Evolutionary conservation across 2,797 vertebrate species (phyloP).

Genomic region (Holocentrus rufus): DNA sequence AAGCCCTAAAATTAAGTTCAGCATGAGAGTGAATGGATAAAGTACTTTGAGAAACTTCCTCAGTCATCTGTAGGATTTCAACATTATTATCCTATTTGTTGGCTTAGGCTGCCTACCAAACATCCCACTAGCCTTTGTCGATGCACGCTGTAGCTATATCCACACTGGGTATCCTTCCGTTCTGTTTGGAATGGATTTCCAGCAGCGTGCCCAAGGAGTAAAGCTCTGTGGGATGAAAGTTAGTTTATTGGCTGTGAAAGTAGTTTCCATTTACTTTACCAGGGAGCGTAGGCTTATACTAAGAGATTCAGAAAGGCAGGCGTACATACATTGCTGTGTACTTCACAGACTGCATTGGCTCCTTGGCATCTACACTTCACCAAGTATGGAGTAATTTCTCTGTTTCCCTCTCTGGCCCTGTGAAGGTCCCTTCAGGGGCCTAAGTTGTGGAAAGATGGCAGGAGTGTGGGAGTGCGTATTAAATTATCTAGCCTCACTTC

Average conservation of each 20-base stretch:
- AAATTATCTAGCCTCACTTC: slow-evolving; percentile 34
- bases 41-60: slow-evolving; percentile 41
- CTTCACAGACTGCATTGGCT: slow-evolving; percentile 34
- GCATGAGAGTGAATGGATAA: slow-evolving; percentile 21
- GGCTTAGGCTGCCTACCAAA: slow-evolving; percentile 28
- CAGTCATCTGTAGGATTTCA: slow-evolving; percentile 42
- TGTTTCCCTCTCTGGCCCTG: slow-evolving; percentile 22
- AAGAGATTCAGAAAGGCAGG: slow-evolving; percentile 49
- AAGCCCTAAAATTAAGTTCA: neutral
- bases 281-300: slow-evolving; percentile 45
- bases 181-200: slow-evolving; percentile 27
- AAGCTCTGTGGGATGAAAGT: slow-evolving; percentile 39
- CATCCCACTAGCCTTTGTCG: slow-evolving; percentile 33
- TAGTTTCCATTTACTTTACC: slow-evolving; percentile 60
- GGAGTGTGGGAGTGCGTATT: slow-evolving; percentile 34
- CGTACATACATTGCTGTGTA: slow-evolving; percentile 35
- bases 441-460: slow-evolving; percentile 35
- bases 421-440: slow-evolving; percentile 34
- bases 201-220: slow-evolving; percentile 7
- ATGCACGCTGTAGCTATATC: slow-evolving; percentile 30
- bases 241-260: slow-evolving; percentile 41
- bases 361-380: slow-evolving; percentile 44
- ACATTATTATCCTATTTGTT: slow-evolving; percentile 18
- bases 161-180: slow-evolving; percentile 19
- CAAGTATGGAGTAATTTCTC: slow-evolving; percentile 39